phyloP scores from a whole-genome alignment of 2,888 invertebrate species.

The Megalurothrips usitatus region DNA sequence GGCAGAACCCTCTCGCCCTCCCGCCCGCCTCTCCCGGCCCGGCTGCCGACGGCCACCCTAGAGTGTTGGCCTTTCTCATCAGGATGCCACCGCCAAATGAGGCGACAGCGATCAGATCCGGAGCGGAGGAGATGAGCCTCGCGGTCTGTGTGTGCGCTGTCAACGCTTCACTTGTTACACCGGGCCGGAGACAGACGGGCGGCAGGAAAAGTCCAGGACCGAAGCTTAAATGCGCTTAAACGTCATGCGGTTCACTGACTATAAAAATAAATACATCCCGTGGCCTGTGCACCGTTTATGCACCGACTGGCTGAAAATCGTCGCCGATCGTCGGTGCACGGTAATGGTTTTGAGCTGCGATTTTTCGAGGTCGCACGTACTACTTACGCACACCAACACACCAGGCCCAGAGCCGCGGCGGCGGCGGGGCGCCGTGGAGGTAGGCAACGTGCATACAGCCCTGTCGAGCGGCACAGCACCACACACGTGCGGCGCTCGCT shows the following conservation, averaged over 20 bases:
- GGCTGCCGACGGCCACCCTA: not conserved
- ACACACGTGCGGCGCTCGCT: not conserved
- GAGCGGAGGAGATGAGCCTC: not conserved
- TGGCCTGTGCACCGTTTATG: too few relatives aligned
- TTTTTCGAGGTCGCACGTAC: too few relatives aligned
- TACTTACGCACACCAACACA: too few relatives aligned
- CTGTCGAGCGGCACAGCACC: not conserved
- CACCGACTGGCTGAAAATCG: too few relatives aligned
- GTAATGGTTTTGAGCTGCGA: too few relatives aligned
- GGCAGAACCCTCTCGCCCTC: not conserved
- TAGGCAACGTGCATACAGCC: not conserved
- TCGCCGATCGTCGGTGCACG: too few relatives aligned
- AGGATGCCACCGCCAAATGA: conserved; percentile 2
- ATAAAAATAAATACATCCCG: too few relatives aligned
- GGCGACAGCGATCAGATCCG: not conserved
- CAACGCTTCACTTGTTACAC: too few relatives aligned
- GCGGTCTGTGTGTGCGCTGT: not conserved
- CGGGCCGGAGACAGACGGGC: not conserved
- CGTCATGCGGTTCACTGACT: too few relatives aligned
- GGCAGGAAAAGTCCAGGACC: too few relatives aligned
- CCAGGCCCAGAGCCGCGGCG: too few relatives aligned
- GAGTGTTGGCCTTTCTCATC: conserved; percentile 15
- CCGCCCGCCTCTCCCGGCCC: not conserved
- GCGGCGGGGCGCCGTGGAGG: not conserved
- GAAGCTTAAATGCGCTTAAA: too few relatives aligned